These are phyloP conservation scores for Drosophila mimetica DNA, from an alignment of 2,888 invertebrate genomes.

Conservation along the genomic window DNA sequence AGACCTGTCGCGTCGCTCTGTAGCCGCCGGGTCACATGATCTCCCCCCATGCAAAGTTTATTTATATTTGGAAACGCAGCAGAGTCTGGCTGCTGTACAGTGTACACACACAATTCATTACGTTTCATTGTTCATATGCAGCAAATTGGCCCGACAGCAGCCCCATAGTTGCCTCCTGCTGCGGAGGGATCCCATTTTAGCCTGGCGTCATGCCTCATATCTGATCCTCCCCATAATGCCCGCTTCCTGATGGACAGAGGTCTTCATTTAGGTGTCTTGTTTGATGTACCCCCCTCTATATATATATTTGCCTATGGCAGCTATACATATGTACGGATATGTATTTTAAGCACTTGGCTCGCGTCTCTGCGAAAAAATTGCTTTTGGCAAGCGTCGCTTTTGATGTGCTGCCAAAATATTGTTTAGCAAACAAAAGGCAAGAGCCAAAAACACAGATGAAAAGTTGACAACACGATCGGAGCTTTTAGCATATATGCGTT, in stretches of 20 bases:
- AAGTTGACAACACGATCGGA: constrained; percentile 49
- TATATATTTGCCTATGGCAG: background rate
- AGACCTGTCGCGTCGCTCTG: constrained; percentile 23
- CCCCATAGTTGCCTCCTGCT: constrained; percentile 35
- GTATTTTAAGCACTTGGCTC: constrained; percentile 50
- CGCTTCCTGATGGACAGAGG: constrained; percentile 59
- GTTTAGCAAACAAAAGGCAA: constrained; percentile 71
- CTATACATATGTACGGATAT: constrained; percentile 25
- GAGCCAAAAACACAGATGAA: constrained; percentile 35
- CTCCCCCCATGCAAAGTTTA: constrained; percentile 77
- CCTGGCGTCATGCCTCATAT: constrained; percentile 60
- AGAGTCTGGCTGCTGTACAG: constrained; percentile 29
- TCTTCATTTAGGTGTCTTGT: constrained; percentile 44
- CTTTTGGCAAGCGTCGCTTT: constrained; percentile 73
- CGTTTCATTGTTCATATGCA: constrained; percentile 51
- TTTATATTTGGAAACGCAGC: constrained; percentile 72
- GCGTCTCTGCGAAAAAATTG: constrained; percentile 64
- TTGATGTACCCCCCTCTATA: constrained; percentile 38
- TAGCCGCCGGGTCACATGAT: constrained; percentile 59
- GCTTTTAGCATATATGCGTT: constrained; percentile 52
- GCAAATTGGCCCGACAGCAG: constrained; percentile 64
- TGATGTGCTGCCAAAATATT: constrained; percentile 77
- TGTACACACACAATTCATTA: constrained; percentile 45
- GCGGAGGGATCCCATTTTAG: constrained; percentile 35
- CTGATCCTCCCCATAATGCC: constrained; percentile 42